A percentile compares a stretch with the other conserved stretches of the same genome.
Conservation (phyloP, 2,888 invertebrate genomes). For the Maniola hyperantus region DNA sequence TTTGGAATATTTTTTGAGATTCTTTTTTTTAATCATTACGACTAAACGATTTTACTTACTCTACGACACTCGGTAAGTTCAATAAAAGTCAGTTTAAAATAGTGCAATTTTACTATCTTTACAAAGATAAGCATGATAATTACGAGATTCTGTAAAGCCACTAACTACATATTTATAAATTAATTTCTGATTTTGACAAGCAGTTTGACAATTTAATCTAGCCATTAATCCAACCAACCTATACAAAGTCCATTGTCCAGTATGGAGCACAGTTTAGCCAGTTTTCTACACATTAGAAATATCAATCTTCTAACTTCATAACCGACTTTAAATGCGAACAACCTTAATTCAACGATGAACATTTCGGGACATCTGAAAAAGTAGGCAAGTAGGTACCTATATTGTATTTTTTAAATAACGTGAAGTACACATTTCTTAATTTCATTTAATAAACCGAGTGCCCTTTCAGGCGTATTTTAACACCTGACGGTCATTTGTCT, state of each 20-base stretch:
- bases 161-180: background rate
- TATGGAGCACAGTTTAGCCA: background rate
- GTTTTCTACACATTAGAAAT: background rate
- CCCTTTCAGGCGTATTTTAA: slow-evolving; percentile 49
- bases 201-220: background rate
- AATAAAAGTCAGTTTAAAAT: slow-evolving; percentile 9
- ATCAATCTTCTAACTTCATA: too few relatives aligned
- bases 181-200: background rate
- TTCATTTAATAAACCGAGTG: slow-evolving; percentile 51
- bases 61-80: slow-evolving; percentile 63
- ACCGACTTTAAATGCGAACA: too few relatives aligned
- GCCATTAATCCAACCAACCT: too few relatives aligned
- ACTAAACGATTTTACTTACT: slow-evolving; percentile 59
- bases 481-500: slow-evolving; percentile 60
- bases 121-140: background rate
- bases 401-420: background rate
- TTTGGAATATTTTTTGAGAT: slow-evolving; percentile 62
- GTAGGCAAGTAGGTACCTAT: background rate
- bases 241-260: background rate
- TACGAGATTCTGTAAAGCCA: slow-evolving; percentile 7
- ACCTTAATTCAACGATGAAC: too few relatives aligned
- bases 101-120: background rate
- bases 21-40: slow-evolving; percentile 50
- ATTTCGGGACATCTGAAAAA: background rate
- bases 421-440: background rate